Percentiles rank a stretch among this genome's conserved stretches.
Evolutionary conservation across 2,113 vertebrate species (phyloP).

Genomic region (Falco punctatus): DNA sequence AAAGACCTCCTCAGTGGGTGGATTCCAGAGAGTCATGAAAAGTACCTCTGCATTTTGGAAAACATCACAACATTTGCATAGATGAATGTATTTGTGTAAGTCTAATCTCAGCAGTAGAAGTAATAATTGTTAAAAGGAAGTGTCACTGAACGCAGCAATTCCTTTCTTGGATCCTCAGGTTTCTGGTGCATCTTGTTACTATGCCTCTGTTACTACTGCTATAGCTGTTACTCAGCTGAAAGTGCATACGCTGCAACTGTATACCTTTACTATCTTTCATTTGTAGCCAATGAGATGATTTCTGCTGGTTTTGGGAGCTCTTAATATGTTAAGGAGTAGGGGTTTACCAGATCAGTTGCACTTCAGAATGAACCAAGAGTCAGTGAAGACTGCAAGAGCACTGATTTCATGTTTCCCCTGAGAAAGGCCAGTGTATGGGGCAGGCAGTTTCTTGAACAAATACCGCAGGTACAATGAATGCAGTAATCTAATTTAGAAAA

Average conservation of each 20-base stretch:
- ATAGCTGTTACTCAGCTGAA: background rate
- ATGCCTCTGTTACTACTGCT: background rate
- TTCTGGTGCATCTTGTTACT: background rate
- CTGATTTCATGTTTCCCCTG: background rate
- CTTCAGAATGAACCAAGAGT: background rate
- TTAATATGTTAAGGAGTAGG: background rate
- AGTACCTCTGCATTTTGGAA: background rate
- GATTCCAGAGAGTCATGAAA: background rate
- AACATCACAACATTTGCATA: fast-evolving
- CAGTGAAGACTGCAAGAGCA: background rate
- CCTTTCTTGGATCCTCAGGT: background rate
- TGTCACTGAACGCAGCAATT: background rate
- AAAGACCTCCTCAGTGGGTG: background rate
- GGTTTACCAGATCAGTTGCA: background rate
- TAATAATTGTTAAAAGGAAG: background rate
- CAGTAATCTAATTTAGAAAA: background rate
- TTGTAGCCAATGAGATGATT: background rate
- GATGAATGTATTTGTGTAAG: background rate
- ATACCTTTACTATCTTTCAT: background rate
- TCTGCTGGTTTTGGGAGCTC: background rate
- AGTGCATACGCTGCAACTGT: background rate
- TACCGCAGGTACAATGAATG: background rate
- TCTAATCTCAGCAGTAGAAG: background rate
- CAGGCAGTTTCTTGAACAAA: background rate
- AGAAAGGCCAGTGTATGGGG: fast-evolving